Evolutionary conservation across 2,113 vertebrate genomes (phyloP), one percentile per base, ranked within the genome.

Genomic region (Corythornis madagascariensis): DNA sequence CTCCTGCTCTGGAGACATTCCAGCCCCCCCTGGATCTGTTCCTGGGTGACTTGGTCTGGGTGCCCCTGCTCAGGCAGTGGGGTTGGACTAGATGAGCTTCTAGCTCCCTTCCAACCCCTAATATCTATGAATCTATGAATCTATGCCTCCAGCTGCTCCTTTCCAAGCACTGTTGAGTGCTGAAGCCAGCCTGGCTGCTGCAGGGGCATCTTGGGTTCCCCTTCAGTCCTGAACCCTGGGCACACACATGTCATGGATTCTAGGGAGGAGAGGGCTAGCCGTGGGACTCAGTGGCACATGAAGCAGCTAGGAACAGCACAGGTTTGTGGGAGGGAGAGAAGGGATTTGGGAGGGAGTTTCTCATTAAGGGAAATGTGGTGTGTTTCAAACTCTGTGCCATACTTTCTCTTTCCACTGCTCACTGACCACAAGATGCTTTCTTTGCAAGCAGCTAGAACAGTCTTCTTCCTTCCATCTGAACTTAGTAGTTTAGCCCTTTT

Each of bases 281-380:
- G 0, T 26, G 18, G 25, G 21, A 42, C 56, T 59, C 52, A 3
- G 24, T 24, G 33, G 20, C 60, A 59, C 7, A 16, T 0, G 1
- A 31, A 33, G 66, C 71, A 45, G 6, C 12, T 52, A 38, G 55
- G 26, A 90, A 45, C 0, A 0, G 24, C 0, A 0, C 2, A 2
- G 42, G 59, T 2, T 0, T 0, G 29, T 0, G 0, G 40, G 11
- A 47, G 53, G 28, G 33, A 38, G 33, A 72, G 33, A 64, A 25
- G 18, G 60, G 35, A 15, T 79, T 78, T 57, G 56, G 38, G 55
- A 70, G 40, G 18, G 43, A 87, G 38, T 74, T 95, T 69, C 75
- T 91, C 59, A 31, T 21, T n/a, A 69, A 79, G 40, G 35, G 63
- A 65, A 55, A 66, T 5, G 29, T 38, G 45, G 33, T 13, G 6